These are phyloP conservation scores for Glomeris maerens DNA, from an alignment of 1,140 invertebrate species.

Conservation along the genomic window DNA sequence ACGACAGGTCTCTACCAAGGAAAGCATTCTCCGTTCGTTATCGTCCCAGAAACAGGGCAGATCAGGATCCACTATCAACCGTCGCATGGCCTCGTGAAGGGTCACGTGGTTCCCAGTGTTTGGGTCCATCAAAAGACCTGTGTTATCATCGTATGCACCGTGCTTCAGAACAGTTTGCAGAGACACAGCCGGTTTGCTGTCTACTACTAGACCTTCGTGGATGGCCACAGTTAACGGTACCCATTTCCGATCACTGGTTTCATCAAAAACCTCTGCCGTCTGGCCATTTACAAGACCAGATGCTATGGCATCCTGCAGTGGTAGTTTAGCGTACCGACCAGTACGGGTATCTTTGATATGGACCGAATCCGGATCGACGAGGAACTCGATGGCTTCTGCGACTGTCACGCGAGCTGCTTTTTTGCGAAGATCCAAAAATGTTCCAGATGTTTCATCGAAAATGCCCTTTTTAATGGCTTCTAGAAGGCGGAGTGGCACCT, in stretches of 20 bases:
- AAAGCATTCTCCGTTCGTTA: slow-evolving; percentile 47
- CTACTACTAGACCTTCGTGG: slow-evolving; percentile 59
- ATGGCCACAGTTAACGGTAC: slow-evolving; percentile 65
- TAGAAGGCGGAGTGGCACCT: slow-evolving; percentile 62
- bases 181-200: slow-evolving; percentile 64
- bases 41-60: slow-evolving; percentile 66
- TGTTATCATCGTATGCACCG: slow-evolving; percentile 62
- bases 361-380: slow-evolving; percentile 68
- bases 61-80: slow-evolving; percentile 59
- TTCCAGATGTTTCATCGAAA: slow-evolving; percentile 53
- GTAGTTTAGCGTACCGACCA: slow-evolving; percentile 56
- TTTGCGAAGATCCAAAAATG: slow-evolving; percentile 59
- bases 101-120: slow-evolving; percentile 57
- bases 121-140: slow-evolving; percentile 67
- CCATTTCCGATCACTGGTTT: slow-evolving; percentile 43
- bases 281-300: slow-evolving; percentile 55
- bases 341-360: slow-evolving; percentile 63
- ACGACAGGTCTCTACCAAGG: slow-evolving; percentile 59
- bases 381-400: slow-evolving; percentile 53
- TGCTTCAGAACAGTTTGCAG: slow-evolving; percentile 72
- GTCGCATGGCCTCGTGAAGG: slow-evolving; percentile 65
- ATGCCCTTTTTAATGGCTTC: slow-evolving; percentile 71
- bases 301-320: slow-evolving; percentile 57
- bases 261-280: slow-evolving; percentile 53
- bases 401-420: slow-evolving; percentile 57